Conservation (phyloP, 1,140 invertebrate species). For the Bombyx mandarina region DNA sequence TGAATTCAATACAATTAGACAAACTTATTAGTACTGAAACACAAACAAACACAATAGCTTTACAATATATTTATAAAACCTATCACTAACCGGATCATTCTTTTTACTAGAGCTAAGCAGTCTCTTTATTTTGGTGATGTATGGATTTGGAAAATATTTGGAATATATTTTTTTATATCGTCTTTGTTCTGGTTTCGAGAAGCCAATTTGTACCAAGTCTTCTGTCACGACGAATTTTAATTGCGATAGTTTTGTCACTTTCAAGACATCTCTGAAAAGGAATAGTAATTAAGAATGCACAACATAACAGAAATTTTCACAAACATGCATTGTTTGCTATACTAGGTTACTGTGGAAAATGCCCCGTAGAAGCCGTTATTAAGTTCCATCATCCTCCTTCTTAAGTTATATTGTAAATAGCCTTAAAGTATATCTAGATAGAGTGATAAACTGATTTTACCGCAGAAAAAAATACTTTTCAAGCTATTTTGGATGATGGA, state of each 20-base stretch:
- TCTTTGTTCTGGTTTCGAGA: conserved; percentile 96
- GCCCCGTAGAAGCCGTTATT: background rate
- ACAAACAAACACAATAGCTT: too few species aligned
- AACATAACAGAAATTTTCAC: too few species aligned
- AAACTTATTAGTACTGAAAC: too few species aligned
- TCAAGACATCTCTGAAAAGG: conserved; percentile 78
- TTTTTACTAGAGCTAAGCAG: conserved; percentile 76
- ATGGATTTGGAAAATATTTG: conserved; percentile 94
- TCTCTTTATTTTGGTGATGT: conserved; percentile 92
- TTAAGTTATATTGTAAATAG: too few species aligned
- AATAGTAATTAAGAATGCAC: too few species aligned
- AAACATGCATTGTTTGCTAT: too few species aligned
- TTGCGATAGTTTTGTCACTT: conserved; percentile 91
- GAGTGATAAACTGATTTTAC: too few species aligned
- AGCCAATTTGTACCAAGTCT: conserved; percentile 91
- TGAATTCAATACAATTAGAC: too few species aligned
- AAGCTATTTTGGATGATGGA: too few species aligned
- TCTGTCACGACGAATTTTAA: conserved; percentile 97
- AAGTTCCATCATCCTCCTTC: background rate
- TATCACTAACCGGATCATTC: conserved; percentile 68
- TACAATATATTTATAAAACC: background rate
- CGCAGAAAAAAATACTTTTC: too few species aligned
- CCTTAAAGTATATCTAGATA: too few species aligned
- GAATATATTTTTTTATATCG: conserved; percentile 93
- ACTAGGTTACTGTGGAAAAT: too few species aligned